Evolutionary conservation across 2,113 vertebrate species (phyloP), one percentile per base, ranked within the genome.

Genomic region (Prietella phreatophila): DNA sequence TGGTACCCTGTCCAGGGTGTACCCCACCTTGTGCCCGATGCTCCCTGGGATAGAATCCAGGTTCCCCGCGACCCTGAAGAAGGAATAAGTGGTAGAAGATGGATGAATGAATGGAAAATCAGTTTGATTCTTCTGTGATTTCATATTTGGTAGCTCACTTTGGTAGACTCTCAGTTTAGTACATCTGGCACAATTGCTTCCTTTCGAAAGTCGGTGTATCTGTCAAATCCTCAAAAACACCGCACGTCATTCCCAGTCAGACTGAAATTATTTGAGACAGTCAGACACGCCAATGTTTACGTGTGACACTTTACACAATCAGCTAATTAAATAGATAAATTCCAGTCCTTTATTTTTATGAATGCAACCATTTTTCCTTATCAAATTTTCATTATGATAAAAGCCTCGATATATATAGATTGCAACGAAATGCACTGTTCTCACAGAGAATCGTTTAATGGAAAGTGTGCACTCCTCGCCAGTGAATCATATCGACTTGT

Each of bases 371-470:
- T 1, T 58, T 55, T 33, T n/a, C 4, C 2, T 6, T n/a, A 71
- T 39, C 53, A 55, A 69, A 69, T 84, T 81, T 63, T 17, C 3
- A 84, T 60, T 10, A 61, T 82, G 36, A 47, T 75, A 1, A 86
- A 89, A 75, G 61, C 83, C 36, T 60, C 73, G 11, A 39, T 20
- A 19, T 36, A 79, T 55, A 79, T 55, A 13, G 39, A 78, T 79
- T 50, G 4, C 27, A 76, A 55, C 61, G 27, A 90, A 88, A 86
- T 86, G 86, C 88, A 88, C 80, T 86, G 80, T 78, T 89, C 78
- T 56, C 84, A 14, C 36, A 76, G n/a, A 78, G 65, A 86, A 60
- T 69, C 58, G 22, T 82, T 80, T 65, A 82, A 89, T 85, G 20
- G 81, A 36, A 50, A 5, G 20, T 81, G 42, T 87, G 63, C 87